Conservation (phyloP, 2,113 vertebrate species). For the Oncorhynchus clarkii region DNA sequence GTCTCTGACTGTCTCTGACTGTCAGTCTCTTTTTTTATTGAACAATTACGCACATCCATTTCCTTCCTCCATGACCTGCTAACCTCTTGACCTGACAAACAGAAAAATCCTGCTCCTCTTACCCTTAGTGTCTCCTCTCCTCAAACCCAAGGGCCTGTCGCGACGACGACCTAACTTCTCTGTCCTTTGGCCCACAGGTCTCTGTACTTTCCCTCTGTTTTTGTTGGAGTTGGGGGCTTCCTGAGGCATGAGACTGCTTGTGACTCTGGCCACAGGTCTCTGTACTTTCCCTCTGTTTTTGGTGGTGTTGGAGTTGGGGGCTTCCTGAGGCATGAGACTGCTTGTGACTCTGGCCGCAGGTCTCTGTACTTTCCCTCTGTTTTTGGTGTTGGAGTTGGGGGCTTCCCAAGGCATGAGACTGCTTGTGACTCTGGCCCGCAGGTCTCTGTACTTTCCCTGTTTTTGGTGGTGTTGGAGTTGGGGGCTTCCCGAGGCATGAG, state of each 20-base stretch:
- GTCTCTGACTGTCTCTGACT: too few relatives aligned
- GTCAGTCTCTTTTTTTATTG: too few relatives aligned
- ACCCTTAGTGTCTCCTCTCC: neutral
- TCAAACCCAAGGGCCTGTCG: neutral
- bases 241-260: conserved; percentile 23
- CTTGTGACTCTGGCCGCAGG: neutral
- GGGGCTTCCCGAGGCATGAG: conserved; percentile 34
- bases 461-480: conserved; percentile 21
- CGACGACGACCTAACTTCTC: neutral
- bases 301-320: too few relatives aligned
- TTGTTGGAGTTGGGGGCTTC: conserved; percentile 23
- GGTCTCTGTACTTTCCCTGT: conserved; percentile 6
- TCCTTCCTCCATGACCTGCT: neutral
- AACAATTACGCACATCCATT: too few relatives aligned
- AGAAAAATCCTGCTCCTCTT: neutral
- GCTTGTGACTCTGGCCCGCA: neutral
- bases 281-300: neutral
- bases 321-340: too few relatives aligned
- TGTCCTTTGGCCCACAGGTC: neutral
- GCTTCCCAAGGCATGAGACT: conserved; percentile 31
- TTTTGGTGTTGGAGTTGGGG: conserved; percentile 24
- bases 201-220: neutral
- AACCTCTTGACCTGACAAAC: neutral
- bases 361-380: conserved; percentile 1
- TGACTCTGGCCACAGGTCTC: conserved; percentile 4